Conservation (phyloP, 2,113 vertebrate species). For the Trematomus loennbergii region DNA sequence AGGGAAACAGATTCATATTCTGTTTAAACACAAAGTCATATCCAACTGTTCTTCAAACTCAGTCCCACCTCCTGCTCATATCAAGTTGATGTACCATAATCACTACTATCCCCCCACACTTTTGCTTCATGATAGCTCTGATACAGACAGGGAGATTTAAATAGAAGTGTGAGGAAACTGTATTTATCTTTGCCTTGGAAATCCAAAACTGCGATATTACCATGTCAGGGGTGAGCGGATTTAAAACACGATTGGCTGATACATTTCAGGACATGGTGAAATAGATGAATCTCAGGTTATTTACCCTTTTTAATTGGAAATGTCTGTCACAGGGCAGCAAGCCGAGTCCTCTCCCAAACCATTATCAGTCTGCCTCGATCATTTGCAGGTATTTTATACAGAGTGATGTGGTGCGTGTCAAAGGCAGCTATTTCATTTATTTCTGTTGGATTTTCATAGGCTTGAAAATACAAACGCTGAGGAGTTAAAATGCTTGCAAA, state of each 20-base stretch:
- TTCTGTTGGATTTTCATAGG: constrained; percentile 52
- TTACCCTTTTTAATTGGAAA: constrained; percentile 85
- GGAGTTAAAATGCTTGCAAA: constrained; percentile 35
- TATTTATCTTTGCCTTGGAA: constrained; percentile 65
- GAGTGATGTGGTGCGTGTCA: constrained; percentile 71
- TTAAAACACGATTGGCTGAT: constrained; percentile 76
- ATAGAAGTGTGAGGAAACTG: constrained; percentile 42
- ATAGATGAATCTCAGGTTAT: constrained; percentile 81
- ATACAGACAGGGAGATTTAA: constrained; percentile 53
- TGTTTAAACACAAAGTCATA: constrained; percentile 6
- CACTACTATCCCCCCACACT: constrained; percentile 17
- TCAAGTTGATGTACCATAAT: constrained; percentile 34
- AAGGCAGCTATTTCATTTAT: constrained; percentile 63
- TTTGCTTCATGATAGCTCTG: constrained; percentile 41
- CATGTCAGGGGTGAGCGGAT: constrained; percentile 72
- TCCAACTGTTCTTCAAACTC: constrained; percentile 15
- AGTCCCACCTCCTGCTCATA: constrained; percentile 17
- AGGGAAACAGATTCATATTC: neutral
- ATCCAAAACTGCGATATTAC: constrained; percentile 71
- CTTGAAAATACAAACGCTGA: constrained; percentile 60
- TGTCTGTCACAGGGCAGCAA: constrained; percentile 80
- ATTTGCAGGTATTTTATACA: constrained; percentile 71
- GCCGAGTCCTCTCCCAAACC: constrained; percentile 58
- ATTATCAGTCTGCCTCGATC: constrained; percentile 76
- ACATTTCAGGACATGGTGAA: constrained; percentile 71